Base-by-base conservation (phyloP, 2,888 invertebrate species). In the Neuroscelio doddi region DNA sequence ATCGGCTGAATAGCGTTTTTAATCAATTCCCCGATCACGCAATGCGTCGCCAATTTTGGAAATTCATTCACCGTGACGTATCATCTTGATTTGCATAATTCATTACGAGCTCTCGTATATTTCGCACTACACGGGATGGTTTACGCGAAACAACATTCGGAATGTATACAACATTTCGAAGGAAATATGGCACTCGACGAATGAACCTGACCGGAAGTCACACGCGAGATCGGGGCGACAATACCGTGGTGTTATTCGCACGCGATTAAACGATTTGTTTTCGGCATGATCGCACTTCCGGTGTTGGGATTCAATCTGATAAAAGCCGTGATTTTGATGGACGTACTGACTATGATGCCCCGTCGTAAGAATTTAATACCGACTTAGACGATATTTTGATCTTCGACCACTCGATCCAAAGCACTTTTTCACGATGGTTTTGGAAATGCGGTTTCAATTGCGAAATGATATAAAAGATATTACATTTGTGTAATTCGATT, bases 1-100 rank as follows among this genome's bases (percentile, higher is more conserved):
- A n/a, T n/a, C n/a, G n/a, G n/a, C n/a, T n/a, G n/a, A n/a, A n/a
- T 10, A 5, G 1, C 21, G 24, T 24, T 15, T 44, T 41, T 51
- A 39, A 59, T 34, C 17, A 38, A 47, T 52, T 47, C 45, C 30
- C 30, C 16, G 53, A 44, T 55, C 50, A 34, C 36, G 62, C 26
- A 45, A 49, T 14, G 41, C 34, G 39, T 41, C 47, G 49, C 52
- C 50, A 51, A 65, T 59, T 59, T 59, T 45, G 44, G 26, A 51
- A 53, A 63, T 63, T 56, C 63, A 56, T 63, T 56, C 47, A 39
- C 32, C 55, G 27, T 58, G 44, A 58, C 59, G 51, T 53, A 27
- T 38, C 42, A 21, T 50, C 29, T 7, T 38, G 49, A 66, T 71
- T 62, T 70, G 61, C 64, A 68, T 71, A 69, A 71, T 69, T 70